Base-by-base conservation (phyloP, 2,113 vertebrate species). In the Hucho hucho region DNA sequence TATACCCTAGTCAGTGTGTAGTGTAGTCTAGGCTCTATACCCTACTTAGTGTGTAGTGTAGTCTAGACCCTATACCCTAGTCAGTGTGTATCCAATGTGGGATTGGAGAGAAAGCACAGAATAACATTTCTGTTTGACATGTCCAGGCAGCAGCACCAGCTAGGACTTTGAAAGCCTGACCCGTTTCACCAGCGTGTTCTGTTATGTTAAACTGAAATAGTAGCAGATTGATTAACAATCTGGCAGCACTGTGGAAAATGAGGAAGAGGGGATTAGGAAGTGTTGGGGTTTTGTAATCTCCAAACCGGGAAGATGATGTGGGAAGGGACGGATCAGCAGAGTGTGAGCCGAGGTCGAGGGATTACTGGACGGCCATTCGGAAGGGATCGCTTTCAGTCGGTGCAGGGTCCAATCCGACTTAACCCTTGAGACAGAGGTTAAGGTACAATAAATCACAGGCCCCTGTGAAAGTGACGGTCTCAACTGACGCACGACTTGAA, bases 231-330 rank as follows among this genome's bases (percentile, higher is more conserved):
- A 84, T 85, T 84, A 83, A 85, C 81, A 83, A 81, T 83, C 87
- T 78, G 77, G 66, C 75, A 68, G 59, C 83, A 84, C 77, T 81
- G 78, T 11, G 3, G 53, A 86, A 68, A 28, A 70, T 69, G 79
- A 79, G 81, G 75, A 76, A 83, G 88, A 85, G 74, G 81, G 83
- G 87, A 91, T 91, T 89, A 90, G 76, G 72, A 88, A 0, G 75
- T 84, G 83, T 88, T 43, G 82, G 82, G 80, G 25, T 77, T 87
- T 66, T 77, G 81, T 61, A 7, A 28, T 65, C 64, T 65, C 77
- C 85, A 87, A 87, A 87, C 58, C 87, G 77, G 78, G 16, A 53
- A 18, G 37, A 43, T 2, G 37, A 43, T 11, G 37, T 43, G 37
- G 37, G 37, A 11, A 43, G 49, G 4, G 76, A 77, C 80, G 75